Conservation (phyloP, 2,797 vertebrate genomes). For the Falco berigora region DNA sequence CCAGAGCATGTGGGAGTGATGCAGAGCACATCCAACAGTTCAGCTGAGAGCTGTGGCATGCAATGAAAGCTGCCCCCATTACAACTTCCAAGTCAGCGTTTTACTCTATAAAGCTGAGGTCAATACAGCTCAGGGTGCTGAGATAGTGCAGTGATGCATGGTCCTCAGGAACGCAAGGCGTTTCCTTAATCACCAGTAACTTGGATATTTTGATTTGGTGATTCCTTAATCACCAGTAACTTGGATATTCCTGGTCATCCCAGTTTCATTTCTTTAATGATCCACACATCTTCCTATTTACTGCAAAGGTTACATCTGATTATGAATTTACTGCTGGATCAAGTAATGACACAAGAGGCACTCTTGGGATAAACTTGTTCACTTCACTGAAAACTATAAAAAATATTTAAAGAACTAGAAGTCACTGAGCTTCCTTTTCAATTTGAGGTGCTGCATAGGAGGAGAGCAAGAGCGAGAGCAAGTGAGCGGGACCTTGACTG, state of each 20-base stretch:
- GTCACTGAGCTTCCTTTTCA: neutral
- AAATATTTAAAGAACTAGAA: neutral
- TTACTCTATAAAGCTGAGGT: neutral
- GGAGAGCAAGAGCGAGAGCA: neutral
- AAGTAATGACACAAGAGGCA: neutral
- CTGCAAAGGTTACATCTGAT: neutral
- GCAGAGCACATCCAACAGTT: neutral
- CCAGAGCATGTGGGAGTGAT: neutral
- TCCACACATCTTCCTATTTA: neutral
- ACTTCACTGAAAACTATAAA: neutral
- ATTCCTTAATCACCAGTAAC: neutral
- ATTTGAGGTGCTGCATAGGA: neutral
- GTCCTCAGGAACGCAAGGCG: neutral
- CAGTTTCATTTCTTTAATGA: neutral
- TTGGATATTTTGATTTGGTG: neutral
- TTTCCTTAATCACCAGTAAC: neutral
- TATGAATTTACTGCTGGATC: neutral
- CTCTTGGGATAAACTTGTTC: neutral
- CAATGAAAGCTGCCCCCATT: neutral
- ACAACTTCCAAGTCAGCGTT: neutral
- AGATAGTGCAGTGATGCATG: neutral
- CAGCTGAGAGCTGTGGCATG: neutral
- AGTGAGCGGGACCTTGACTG: neutral
- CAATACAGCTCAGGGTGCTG: neutral
- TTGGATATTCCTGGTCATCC: neutral